Evolutionary conservation across 2,888 invertebrate genomes (phyloP), one percentile per base, ranked within the genome.

Genomic region (Brachyptera putata): DNA sequence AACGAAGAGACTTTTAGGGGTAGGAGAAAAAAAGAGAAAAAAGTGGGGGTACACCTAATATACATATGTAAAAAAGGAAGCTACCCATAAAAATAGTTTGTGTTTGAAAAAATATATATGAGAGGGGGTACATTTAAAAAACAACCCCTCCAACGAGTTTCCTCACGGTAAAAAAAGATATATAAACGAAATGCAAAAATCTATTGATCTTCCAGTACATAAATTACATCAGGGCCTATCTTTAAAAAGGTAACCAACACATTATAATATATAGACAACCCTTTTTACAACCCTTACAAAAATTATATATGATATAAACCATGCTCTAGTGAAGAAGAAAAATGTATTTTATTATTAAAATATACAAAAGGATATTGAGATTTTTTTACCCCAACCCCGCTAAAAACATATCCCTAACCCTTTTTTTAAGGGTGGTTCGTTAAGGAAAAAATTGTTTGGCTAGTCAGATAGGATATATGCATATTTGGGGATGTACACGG

Each of bases 291-390:
- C 18, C 53, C 53, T 21, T 34, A 53, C 34, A 53, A 53, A 53
- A 53, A 53, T 65, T 72, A 73, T 73, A 74, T 74, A 74, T 74
- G 75, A 75, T 75, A 76, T 76, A 76, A 76, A 75, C 73, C 75
- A 76, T 74, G 76, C 74, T 76, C 75, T 73, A 71, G 71, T 76
- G 76, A 74, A 73, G 73, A 75, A 76, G 75, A 75, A 76, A 76
- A 75, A 76, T 76, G 74, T 70, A 72, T 74, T 74, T 74, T 73
- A 74, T 74, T 75, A 74, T 74, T 71, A 70, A n/a, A 67, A 66
- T 66, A 69, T 65, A 74, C 73, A 74, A 74, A 72, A 24, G 21
- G 53, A 53, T 53, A 53, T 53, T 53, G 53, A 53, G 53, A 53
- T 53, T 53, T 53, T 53, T 34, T 18, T 46, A 11, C 21, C 21